phyloP scores from a whole-genome alignment of 2,113 vertebrate species.

The Buteo buteo region DNA sequence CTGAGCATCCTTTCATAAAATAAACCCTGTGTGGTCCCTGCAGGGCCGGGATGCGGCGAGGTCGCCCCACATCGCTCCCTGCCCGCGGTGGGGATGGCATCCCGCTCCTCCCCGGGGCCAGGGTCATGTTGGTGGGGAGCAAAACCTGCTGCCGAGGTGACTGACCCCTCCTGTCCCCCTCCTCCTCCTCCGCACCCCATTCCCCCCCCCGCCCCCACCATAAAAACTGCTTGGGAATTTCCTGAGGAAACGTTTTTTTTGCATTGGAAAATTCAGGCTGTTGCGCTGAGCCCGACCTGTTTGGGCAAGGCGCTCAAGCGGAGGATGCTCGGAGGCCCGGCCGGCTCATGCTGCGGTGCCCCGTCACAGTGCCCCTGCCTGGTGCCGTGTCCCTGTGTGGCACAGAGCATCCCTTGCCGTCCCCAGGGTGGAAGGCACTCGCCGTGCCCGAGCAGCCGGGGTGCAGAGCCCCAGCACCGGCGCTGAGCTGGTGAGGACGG shows the following conservation, averaged over 20 bases:
- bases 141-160: not conserved
- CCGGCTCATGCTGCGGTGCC: rapidly evolving
- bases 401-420: not conserved
- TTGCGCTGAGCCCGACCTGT: not conserved
- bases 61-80: not conserved
- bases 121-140: not conserved
- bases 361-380: not conserved
- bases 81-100: not conserved
- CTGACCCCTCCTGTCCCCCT: not conserved
- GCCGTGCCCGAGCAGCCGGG: rapidly evolving
- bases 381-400: not conserved
- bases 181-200: not conserved
- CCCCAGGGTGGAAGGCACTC: not conserved
- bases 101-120: not conserved
- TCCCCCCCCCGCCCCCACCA: no score
- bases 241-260: conserved; percentile 23
- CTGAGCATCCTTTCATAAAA: not conserved
- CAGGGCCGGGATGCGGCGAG: not conserved
- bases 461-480: not conserved
- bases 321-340: not conserved
- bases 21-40: conserved; percentile 12
- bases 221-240: conserved; percentile 49
- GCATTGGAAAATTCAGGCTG: conserved; percentile 25
- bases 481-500: rapidly evolving
- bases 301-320: not conserved